A percentile compares a stretch with the other conserved stretches of the same genome.
Conservation (phyloP, 2,888 invertebrate genomes). For the Microctonus hyperodae region DNA sequence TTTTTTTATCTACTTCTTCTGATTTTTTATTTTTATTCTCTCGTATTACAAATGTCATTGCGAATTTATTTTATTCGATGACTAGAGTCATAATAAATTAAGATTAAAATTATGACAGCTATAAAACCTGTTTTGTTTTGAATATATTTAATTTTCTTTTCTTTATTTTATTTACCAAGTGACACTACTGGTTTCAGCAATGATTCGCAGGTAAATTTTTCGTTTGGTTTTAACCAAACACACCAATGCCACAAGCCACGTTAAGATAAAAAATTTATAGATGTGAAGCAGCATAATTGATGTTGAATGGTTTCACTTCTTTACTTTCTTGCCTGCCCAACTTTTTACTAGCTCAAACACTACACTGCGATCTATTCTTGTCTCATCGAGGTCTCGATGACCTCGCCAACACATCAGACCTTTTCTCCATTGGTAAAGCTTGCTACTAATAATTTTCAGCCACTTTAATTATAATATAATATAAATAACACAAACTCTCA, state of each 20-base stretch:
- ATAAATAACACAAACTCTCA: conserved; percentile 5
- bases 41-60: conserved; percentile 1
- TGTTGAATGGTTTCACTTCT: too few relatives aligned
- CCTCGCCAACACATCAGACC: conserved; percentile 35
- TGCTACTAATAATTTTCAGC: conserved; percentile 2
- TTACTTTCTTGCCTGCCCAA: too few relatives aligned
- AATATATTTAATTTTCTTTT: not conserved
- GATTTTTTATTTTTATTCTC: not conserved
- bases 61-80: conserved; percentile 10
- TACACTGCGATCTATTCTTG: conserved; percentile 37
- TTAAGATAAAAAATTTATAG: conserved; percentile 35
- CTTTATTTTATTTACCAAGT: conserved; percentile 30
- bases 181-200: conserved; percentile 3
- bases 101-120: conserved; percentile 5
- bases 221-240: conserved; percentile 1
- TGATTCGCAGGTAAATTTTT: conserved; percentile 5
- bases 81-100: conserved; percentile 16
- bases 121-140: not conserved
- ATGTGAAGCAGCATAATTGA: conserved; percentile 34
- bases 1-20: not conserved
- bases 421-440: conserved; percentile 20
- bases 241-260: conserved; percentile 27
- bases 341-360: conserved; percentile 20
- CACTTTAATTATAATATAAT: too few relatives aligned
- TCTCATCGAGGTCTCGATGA: conserved; percentile 42